phyloP scores from a whole-genome alignment of 64 coral and sea anemone species.

The Astreopora myriophthalma region DNA sequence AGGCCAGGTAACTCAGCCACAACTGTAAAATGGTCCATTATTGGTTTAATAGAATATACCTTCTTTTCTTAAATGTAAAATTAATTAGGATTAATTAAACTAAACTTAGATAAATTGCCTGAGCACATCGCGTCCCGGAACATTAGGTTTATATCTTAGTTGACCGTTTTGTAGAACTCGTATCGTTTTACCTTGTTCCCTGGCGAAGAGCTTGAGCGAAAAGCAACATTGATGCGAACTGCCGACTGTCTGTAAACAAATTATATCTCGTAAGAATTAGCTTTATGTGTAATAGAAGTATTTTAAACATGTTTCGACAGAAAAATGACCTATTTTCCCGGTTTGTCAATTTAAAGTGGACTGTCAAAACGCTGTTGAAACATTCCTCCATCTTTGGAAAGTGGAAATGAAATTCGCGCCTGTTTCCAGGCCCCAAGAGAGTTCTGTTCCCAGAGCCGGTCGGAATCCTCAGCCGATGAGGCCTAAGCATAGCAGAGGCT shows the following conservation, averaged over 20 bases:
- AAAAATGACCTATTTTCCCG: conserved; percentile 47
- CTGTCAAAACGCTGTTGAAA: conserved; percentile 65
- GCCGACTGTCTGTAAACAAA: conserved; percentile 32
- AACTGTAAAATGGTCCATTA: too few relatives aligned
- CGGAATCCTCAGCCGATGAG: background rate
- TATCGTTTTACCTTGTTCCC: conserved; percentile 61
- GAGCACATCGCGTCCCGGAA: too few relatives aligned
- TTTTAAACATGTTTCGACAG: background rate
- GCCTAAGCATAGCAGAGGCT: too few relatives aligned
- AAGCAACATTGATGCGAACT: conserved; percentile 55
- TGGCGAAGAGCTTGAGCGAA: conserved; percentile 26
- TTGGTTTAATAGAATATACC: too few relatives aligned
- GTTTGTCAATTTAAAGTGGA: conserved; percentile 40
- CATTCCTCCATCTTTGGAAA: conserved; percentile 86
- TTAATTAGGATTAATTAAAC: too few relatives aligned
- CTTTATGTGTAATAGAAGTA: background rate
- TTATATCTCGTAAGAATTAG: background rate
- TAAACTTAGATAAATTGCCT: too few relatives aligned
- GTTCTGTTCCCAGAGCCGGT: background rate
- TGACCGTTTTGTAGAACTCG: too few relatives aligned
- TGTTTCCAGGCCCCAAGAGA: background rate
- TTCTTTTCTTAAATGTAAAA: too few relatives aligned
- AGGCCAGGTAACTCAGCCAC: too few relatives aligned
- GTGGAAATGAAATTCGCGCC: conserved; percentile 44
- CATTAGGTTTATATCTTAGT: too few relatives aligned